Evolutionary conservation across 2,797 vertebrate species (phyloP).

Genomic region (Danio choprae): DNA sequence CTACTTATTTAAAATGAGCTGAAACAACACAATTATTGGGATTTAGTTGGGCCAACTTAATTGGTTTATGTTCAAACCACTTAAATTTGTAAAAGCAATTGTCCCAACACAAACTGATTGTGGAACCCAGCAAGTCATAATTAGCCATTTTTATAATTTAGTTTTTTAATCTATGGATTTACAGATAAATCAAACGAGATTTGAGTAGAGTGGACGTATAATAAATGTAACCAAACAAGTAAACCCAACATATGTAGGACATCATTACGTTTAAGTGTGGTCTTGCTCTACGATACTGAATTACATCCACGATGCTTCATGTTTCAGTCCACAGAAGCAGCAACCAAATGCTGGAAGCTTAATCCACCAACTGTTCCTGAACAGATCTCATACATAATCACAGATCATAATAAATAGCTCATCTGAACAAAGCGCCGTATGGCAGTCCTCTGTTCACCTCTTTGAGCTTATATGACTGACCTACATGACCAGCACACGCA

Average conservation of each 20-base stretch:
- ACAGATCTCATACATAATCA: conserved; percentile 20
- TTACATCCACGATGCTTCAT: conserved; percentile 9
- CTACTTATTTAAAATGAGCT: no score
- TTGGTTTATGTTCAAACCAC: no score
- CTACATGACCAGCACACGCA: background rate
- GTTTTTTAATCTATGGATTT: background rate
- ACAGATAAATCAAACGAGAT: background rate
- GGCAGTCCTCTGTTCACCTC: conserved; percentile 4
- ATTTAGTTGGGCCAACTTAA: no score
- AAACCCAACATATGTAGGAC: background rate
- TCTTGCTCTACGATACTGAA: background rate
- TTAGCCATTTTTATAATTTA: no score
- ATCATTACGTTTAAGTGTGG: background rate
- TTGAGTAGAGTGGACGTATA: background rate
- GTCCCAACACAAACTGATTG: no score
- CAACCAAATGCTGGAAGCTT: conserved; percentile 44
- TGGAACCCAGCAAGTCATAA: no score
- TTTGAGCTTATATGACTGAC: conserved; percentile 6
- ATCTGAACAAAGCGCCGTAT: conserved; percentile 23
- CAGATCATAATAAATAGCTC: conserved; percentile 28
- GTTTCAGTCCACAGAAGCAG: conserved; percentile 17
- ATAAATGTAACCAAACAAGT: background rate
- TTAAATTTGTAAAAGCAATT: no score
- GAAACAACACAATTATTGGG: no score
- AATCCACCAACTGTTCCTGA: conserved; percentile 56